phyloP scores from a whole-genome alignment of 2,113 vertebrate species.

The Camelus dromedarius region DNA sequence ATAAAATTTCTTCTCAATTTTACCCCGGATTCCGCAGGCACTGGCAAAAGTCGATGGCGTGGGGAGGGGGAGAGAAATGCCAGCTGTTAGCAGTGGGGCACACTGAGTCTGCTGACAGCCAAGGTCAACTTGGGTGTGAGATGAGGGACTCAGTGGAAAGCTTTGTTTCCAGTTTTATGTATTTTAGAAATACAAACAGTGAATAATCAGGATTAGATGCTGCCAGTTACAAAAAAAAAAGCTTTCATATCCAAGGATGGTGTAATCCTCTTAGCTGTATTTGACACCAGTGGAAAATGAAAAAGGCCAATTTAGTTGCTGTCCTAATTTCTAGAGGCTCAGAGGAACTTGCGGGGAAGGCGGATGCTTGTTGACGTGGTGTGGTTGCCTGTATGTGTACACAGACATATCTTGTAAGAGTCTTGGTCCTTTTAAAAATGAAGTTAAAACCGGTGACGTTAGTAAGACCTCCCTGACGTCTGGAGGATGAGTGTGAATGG shows the following conservation, averaged over 20 bases:
- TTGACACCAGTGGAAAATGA: constrained; percentile 52
- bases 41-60: background rate
- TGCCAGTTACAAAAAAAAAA: constrained; percentile 51
- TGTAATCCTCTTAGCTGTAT: constrained; percentile 70
- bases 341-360: background rate
- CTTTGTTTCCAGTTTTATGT: constrained; percentile 46
- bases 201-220: constrained; percentile 74
- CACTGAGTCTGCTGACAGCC: background rate
- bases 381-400: background rate
- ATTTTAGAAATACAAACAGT: constrained; percentile 73
- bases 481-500: background rate
- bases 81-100: background rate
- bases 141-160: constrained; percentile 6
- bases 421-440: background rate
- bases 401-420: background rate
- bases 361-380: background rate
- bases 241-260: constrained; percentile 59
- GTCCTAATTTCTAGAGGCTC: constrained; percentile 49
- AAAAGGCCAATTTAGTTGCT: constrained; percentile 58
- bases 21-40: background rate
- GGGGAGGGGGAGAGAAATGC: background rate
- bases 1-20: background rate
- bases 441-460: background rate
- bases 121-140: constrained; percentile 59
- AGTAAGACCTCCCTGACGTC: background rate